Percentiles rank a stretch among this genome's conserved stretches.
phyloP scores from a whole-genome alignment of 2,113 vertebrate genomes.

The Siphamia tubifer region DNA sequence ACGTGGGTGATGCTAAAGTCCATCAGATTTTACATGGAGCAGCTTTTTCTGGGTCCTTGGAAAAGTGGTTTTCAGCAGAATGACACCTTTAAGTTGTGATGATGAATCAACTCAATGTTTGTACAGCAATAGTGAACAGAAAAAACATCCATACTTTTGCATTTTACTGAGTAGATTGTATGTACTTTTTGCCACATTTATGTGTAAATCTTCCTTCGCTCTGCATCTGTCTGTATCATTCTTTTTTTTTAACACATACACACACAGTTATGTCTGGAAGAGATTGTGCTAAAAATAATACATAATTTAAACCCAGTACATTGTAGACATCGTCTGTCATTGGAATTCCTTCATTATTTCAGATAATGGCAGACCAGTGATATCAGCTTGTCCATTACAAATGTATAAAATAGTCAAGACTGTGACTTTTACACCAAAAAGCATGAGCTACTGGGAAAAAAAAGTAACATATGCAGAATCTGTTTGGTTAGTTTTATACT shows the following conservation, averaged over 20 bases:
- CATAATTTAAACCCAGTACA: neutral
- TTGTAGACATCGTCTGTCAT: neutral
- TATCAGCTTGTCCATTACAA: neutral
- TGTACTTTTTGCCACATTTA: too few relatives aligned
- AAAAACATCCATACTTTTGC: too few relatives aligned
- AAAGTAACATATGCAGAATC: neutral
- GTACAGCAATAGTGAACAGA: too few relatives aligned
- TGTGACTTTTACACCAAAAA: neutral
- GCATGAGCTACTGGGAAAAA: neutral
- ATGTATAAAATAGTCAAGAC: neutral
- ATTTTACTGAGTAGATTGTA: too few relatives aligned
- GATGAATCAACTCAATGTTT: too few relatives aligned
- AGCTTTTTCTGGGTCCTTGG: too few relatives aligned
- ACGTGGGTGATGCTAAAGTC: too few relatives aligned
- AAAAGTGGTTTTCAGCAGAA: too few relatives aligned
- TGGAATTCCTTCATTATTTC: constrained; percentile 16
- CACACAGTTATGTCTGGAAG: neutral
- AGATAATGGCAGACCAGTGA: neutral
- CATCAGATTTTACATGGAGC: too few relatives aligned
- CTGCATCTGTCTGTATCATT: neutral
- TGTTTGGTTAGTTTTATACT: neutral
- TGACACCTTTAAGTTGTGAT: too few relatives aligned
- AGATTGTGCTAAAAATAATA: neutral
- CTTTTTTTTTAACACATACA: neutral
- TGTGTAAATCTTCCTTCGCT: too few relatives aligned